phyloP scores from a whole-genome alignment of 2,888 invertebrate genomes.

The Patella caerulea region DNA sequence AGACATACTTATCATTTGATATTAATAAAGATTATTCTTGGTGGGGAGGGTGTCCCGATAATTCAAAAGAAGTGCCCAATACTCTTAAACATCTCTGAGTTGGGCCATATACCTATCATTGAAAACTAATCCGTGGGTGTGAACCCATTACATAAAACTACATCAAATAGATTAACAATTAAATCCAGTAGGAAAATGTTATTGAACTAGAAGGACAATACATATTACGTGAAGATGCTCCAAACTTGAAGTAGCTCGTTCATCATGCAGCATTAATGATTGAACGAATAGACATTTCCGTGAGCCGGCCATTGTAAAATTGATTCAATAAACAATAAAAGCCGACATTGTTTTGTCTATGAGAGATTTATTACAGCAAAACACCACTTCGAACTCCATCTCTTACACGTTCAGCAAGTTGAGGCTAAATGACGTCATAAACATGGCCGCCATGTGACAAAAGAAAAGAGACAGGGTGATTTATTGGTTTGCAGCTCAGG shows the following conservation, averaged over 20 bases:
- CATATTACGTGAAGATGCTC: not conserved
- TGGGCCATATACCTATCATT: too few species aligned
- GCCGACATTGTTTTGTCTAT: not conserved
- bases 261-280: constrained; percentile 5
- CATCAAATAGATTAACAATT: too few species aligned
- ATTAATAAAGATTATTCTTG: too few species aligned
- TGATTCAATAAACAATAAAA: not conserved
- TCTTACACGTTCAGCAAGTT: not conserved
- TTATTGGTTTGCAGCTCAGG: constrained; percentile 7
- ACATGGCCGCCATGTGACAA: not conserved
- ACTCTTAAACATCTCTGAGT: too few species aligned
- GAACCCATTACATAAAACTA: too few species aligned
- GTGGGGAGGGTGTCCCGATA: too few species aligned
- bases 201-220: too few species aligned
- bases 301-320: not conserved
- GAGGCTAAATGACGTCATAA: not conserved
- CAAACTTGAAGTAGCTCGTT: not conserved
- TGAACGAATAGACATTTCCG: constrained; percentile 2
- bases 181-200: too few species aligned
- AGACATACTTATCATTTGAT: too few species aligned
- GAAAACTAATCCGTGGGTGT: too few species aligned
- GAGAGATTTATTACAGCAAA: not conserved
- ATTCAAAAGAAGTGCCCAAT: too few species aligned
- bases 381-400: constrained; percentile 1
- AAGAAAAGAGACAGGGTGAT: not conserved